Evolutionary conservation across 2,113 vertebrate species (phyloP).

Genomic region (Tragelaphus imberbis): DNA sequence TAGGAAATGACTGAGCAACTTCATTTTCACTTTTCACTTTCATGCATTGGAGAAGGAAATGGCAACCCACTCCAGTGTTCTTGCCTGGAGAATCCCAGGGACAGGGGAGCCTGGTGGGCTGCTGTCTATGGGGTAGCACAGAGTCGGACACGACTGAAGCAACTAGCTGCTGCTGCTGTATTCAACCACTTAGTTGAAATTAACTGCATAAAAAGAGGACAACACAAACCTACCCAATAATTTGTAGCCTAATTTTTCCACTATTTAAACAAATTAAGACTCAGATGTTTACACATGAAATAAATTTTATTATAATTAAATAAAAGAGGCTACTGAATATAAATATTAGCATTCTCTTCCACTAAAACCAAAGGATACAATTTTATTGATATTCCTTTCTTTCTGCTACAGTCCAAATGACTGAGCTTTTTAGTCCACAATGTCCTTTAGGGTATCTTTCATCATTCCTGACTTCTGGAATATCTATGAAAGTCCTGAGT

Average conservation of each 20-base stretch:
- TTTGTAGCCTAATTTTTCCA: neutral
- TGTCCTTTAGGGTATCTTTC: neutral
- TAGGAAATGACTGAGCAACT: neutral
- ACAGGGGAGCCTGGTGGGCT: neutral
- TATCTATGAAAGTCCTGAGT: neutral
- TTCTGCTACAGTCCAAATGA: neutral
- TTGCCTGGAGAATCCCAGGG: neutral
- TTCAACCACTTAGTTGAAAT: neutral
- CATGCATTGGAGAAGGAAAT: neutral
- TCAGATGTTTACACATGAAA: neutral
- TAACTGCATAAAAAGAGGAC: neutral
- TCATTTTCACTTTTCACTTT: neutral
- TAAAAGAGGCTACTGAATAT: neutral
- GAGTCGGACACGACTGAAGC: rapidly evolving
- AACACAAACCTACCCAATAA: neutral
- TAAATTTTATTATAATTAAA: conserved; percentile 8
- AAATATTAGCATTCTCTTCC: neutral
- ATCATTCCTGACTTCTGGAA: neutral
- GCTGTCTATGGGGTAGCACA: rapidly evolving
- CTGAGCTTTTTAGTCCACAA: neutral
- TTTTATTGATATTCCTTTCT: neutral
- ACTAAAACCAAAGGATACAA: neutral
- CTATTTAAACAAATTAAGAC: neutral
- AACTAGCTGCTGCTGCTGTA: neutral
- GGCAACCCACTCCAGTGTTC: neutral